Conservation (phyloP, 2,888 invertebrate species). For the Imbricaverruca yamaguchii region DNA sequence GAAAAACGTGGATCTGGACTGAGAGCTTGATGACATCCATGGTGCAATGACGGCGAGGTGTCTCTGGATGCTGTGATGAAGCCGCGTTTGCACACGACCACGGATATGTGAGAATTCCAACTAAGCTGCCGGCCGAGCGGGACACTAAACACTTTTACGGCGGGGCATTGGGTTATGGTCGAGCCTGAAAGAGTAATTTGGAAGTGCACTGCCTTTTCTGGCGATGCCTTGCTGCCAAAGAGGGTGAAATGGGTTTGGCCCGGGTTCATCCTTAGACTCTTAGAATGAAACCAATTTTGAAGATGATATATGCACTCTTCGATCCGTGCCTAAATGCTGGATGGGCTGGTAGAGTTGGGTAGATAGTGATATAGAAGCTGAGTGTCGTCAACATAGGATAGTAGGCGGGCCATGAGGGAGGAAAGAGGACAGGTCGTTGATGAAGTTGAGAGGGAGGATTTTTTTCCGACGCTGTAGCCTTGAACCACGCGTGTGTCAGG, state of each 20-base stretch:
- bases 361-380: neutral
- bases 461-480: neutral
- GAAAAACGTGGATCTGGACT: neutral
- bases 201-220: neutral
- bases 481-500: neutral
- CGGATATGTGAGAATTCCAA: neutral
- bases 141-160: neutral
- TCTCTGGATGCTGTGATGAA: neutral
- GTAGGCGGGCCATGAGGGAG: neutral
- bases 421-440: neutral
- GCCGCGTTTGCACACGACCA: neutral
- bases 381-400: neutral
- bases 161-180: neutral
- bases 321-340: neutral
- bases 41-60: neutral
- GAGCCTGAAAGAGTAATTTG: neutral
- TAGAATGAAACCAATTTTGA: neutral
- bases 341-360: neutral
- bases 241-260: neutral
- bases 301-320: neutral
- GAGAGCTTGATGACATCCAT: neutral
- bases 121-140: neutral
- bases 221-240: neutral
- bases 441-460: neutral
- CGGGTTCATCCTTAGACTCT: neutral